Conservation (phyloP, 1,140 invertebrate species). For the Rhagoletis pomonella region DNA sequence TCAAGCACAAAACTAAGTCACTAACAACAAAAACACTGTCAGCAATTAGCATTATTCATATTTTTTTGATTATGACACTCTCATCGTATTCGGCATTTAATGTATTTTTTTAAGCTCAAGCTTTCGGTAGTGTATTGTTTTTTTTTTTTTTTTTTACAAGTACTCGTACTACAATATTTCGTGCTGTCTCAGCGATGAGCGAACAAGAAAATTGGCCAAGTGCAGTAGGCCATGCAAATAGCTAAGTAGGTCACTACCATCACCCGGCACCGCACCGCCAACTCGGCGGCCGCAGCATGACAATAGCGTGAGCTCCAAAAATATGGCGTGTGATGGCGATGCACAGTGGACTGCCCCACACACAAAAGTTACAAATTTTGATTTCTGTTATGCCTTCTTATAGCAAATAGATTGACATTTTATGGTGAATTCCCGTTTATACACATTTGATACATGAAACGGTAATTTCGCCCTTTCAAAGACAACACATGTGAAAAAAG, state of each 20-base stretch:
- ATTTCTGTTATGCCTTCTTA: too few species aligned
- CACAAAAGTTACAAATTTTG: too few species aligned
- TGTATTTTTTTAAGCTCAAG: not conserved
- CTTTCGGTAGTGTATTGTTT: not conserved
- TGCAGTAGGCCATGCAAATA: slow-evolving; percentile 73
- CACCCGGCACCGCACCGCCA: not conserved
- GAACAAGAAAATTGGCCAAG: slow-evolving; percentile 73
- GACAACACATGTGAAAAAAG: too few species aligned
- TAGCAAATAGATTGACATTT: too few species aligned
- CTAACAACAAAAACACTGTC: not conserved
- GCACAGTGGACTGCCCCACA: too few species aligned
- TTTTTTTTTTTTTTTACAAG: not conserved
- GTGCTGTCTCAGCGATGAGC: slow-evolving; percentile 56
- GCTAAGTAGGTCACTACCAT: slow-evolving; percentile 67
- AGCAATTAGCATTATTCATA: slow-evolving; percentile 54
- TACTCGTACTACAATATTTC: not conserved
- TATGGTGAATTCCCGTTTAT: too few species aligned
- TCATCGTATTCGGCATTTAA: not conserved
- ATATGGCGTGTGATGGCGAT: not conserved
- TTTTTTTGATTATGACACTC: slow-evolving; percentile 40
- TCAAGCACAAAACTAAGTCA: not conserved
- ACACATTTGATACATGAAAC: too few species aligned
- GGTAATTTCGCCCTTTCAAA: too few species aligned
- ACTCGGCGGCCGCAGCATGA: not conserved
- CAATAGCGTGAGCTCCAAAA: slow-evolving; percentile 4